Evolutionary conservation across 2,113 vertebrate species (phyloP), one percentile per base, ranked within the genome.

Genomic region (Bufo gargarizans): DNA sequence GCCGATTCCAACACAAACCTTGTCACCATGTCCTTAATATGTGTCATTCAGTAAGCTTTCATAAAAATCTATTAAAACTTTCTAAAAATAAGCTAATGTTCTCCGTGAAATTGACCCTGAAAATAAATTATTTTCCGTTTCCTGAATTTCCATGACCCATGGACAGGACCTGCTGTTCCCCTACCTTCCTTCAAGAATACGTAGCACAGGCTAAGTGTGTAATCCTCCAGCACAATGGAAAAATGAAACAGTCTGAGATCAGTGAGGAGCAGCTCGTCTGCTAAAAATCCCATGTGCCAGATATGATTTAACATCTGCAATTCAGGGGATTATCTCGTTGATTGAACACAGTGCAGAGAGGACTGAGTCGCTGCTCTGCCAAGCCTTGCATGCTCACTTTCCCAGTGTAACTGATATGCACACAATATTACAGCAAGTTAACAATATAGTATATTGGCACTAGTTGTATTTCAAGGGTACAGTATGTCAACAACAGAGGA

Each of bases 281-380:
- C 74, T n/a, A 77, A 77, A 86, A 86, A 86, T 86, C 85, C 72
- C 16, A 65, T 20, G 74, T 65, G 85, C 33, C 74, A 86, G 74
- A 77, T 79, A 67, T 79, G 85, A 86, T 86, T 86, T 86, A 86
- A 86, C 85, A 86, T 86, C 85, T 79, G 85, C 85, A 56, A 56
- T 69, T 78, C 85, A 33, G 85, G n/a, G 77, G 85, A 86, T 86
- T 86, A 86, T 79, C 76, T 79, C 85, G 19, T 43, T 22, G 20
- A 69, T 76, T 16, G 56, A 49, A 86, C 74, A 65, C 20, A 55
- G 47, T 13, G 20, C 85, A 78, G 85, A 76, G 14, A 86, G 47
- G 22, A 22, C 55, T 49, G 1, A 85, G 43, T 45, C 56, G 16
- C 13, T n/a, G 13, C 50, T 55, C 3, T 50, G 43, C 58, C 77